A percentile compares a stretch with the other conserved stretches of the same genome.
These are phyloP conservation scores for Sclerodermus sp. DNA, from an alignment of 2,888 invertebrate species.

Conservation along the genomic window DNA sequence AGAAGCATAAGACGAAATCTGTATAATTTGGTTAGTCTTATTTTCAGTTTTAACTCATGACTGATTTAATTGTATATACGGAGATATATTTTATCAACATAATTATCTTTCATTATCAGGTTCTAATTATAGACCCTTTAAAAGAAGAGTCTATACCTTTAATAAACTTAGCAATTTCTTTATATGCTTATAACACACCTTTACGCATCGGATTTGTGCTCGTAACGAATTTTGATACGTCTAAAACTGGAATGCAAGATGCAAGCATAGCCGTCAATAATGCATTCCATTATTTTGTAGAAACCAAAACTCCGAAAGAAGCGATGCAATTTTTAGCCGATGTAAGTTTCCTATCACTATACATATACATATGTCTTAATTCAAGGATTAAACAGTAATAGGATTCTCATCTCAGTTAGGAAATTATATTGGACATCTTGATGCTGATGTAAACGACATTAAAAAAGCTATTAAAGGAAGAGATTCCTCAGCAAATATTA, in stretches of 20 bases:
- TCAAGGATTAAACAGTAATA: background rate
- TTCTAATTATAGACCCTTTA: conserved; percentile 85
- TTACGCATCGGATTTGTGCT: conserved; percentile 87
- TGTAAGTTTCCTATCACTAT: conserved; percentile 60
- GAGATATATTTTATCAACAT: conserved; percentile 3
- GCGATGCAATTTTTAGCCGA: conserved; percentile 86
- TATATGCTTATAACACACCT: conserved; percentile 89
- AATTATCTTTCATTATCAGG: conserved; percentile 58
- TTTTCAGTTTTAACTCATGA: conserved; percentile 3
- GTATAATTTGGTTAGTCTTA: conserved; percentile 72
- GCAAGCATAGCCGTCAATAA: conserved; percentile 82
- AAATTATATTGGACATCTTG: conserved; percentile 32
- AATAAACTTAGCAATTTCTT: conserved; percentile 85
- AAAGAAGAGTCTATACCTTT: conserved; percentile 70
- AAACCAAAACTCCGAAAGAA: conserved; percentile 72
- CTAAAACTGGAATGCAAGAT: conserved; percentile 65
- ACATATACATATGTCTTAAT: too few relatives aligned
- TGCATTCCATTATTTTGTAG: conserved; percentile 87
- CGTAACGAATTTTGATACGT: conserved; percentile 64
- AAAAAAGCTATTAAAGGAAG: conserved; percentile 68
- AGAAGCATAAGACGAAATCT: conserved; percentile 84
- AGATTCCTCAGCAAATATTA: conserved; percentile 62
- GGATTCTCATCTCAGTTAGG: conserved; percentile 33
- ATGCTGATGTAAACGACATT: conserved; percentile 64
- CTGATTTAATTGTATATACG: background rate